Conservation (phyloP, 2,797 vertebrate species). For the Sebastes aleutianus region DNA sequence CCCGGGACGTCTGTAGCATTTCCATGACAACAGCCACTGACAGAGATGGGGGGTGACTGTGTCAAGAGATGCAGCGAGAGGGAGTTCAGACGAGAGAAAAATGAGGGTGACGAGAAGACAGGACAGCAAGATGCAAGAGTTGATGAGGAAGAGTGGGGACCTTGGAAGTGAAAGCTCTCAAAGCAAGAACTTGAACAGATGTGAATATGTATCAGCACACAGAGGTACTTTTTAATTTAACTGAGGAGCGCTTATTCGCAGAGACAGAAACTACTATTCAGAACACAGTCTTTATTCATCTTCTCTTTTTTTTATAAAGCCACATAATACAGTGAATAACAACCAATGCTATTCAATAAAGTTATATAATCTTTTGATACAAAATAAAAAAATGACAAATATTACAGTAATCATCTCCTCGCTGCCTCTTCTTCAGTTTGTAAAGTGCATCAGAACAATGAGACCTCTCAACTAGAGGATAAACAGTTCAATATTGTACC, state of each 20-base stretch:
- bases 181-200: background rate
- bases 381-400: constrained; percentile 60
- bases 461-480: constrained; percentile 48
- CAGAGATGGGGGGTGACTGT: constrained; percentile 58
- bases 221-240: background rate
- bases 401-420: constrained; percentile 48
- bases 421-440: constrained; percentile 69
- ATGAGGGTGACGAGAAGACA: constrained; percentile 49
- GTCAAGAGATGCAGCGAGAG: constrained; percentile 64
- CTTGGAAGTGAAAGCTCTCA: constrained; percentile 28
- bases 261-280: constrained; percentile 7
- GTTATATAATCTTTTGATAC: constrained; percentile 69
- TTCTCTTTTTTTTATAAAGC: constrained; percentile 75
- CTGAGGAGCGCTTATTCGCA: background rate
- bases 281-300: constrained; percentile 71
- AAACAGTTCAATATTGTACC: constrained; percentile 62
- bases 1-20: constrained; percentile 67
- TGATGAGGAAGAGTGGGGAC: constrained; percentile 18
- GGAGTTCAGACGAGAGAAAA: constrained; percentile 20
- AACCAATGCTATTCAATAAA: constrained; percentile 72
- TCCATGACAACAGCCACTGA: constrained; percentile 79
- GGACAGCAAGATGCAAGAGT: constrained; percentile 41
- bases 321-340: constrained; percentile 68
- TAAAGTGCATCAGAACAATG: constrained; percentile 82
- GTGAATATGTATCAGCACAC: background rate